Conservation (phyloP, 2,797 vertebrate genomes). For the Catostomus latipinnis region DNA sequence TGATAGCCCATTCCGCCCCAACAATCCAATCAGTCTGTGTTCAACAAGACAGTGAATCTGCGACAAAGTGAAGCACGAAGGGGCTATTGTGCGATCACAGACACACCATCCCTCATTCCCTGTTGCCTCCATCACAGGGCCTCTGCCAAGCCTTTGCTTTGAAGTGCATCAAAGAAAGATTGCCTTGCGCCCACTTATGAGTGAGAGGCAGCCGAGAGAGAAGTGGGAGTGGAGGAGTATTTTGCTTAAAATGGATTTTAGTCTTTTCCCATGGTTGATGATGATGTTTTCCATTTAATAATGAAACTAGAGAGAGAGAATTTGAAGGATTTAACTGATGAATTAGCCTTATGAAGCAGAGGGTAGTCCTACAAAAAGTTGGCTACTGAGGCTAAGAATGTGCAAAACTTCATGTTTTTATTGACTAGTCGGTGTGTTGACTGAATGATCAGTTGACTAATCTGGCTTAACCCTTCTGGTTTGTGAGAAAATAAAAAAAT, state of each 20-base stretch:
- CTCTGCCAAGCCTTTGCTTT: conserved; percentile 61
- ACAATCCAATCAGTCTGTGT: conserved; percentile 79
- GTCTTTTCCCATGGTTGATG: conserved; percentile 39
- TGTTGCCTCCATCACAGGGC: conserved; percentile 24
- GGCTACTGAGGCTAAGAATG: too few species aligned
- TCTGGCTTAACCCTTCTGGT: too few species aligned
- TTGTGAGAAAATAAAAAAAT: too few species aligned
- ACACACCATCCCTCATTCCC: conserved; percentile 41
- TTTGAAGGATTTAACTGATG: conserved; percentile 25
- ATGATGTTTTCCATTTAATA: conserved; percentile 30
- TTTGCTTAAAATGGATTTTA: conserved; percentile 48
- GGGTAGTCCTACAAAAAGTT: neutral
- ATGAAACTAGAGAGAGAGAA: neutral
- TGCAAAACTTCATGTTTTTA: too few species aligned
- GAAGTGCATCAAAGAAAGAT: conserved; percentile 68
- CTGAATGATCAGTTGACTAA: too few species aligned
- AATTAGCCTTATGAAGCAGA: conserved; percentile 36
- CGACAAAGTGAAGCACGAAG: conserved; percentile 74
- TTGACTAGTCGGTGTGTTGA: too few species aligned
- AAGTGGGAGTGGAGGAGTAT: conserved; percentile 34
- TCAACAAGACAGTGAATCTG: conserved; percentile 79
- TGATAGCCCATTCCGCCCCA: conserved; percentile 69
- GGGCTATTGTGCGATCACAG: conserved; percentile 77
- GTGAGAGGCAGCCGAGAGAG: conserved; percentile 49
- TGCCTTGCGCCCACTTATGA: conserved; percentile 51